phyloP scores from a whole-genome alignment of 1,140 invertebrate genomes.

The Leptinotarsa undecemlineata region DNA sequence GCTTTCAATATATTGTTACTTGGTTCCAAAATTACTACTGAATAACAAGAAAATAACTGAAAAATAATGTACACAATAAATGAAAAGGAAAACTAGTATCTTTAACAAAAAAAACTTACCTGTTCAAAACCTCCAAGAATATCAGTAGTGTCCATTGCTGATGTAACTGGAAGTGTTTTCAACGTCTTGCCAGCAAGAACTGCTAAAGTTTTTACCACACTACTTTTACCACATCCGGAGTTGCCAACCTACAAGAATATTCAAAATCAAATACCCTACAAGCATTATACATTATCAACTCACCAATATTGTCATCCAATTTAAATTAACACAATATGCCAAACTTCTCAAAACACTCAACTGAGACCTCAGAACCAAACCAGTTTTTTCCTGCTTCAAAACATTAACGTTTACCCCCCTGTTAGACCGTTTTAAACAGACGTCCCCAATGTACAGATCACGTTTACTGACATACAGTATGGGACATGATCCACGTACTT shows the following conservation, averaged over 20 bases:
- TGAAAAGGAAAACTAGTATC: too few species aligned
- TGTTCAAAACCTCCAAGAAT: slow-evolving; percentile 96
- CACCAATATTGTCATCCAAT: slow-evolving; percentile 90
- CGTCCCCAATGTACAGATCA: slow-evolving; percentile 64
- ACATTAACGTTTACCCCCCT: slow-evolving; percentile 54
- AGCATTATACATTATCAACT: slow-evolving; percentile 46
- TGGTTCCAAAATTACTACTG: too few species aligned
- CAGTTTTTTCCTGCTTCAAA: slow-evolving; percentile 56
- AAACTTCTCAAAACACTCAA: slow-evolving; percentile 71
- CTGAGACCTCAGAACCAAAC: slow-evolving; percentile 71
- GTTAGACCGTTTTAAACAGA: slow-evolving; percentile 57
- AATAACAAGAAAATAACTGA: too few species aligned
- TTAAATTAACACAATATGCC: slow-evolving; percentile 82
- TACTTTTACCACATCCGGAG: slow-evolving; percentile 81
- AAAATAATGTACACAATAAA: too few species aligned
- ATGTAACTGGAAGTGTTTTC: slow-evolving; percentile 82
- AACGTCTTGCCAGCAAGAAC: slow-evolving; percentile 74
- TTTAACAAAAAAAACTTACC: slow-evolving; percentile 60
- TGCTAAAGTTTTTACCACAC: slow-evolving; percentile 76
- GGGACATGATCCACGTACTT: slow-evolving; percentile 59
- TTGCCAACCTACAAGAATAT: slow-evolving; percentile 69
- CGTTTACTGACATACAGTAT: slow-evolving; percentile 60
- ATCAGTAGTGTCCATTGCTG: slow-evolving; percentile 93
- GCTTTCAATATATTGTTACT: too few species aligned
- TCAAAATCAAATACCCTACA: not conserved